These are phyloP conservation scores for Daubentonia madagascariensis DNA, from an alignment of 2,113 vertebrate genomes.

Conservation along the genomic window DNA sequence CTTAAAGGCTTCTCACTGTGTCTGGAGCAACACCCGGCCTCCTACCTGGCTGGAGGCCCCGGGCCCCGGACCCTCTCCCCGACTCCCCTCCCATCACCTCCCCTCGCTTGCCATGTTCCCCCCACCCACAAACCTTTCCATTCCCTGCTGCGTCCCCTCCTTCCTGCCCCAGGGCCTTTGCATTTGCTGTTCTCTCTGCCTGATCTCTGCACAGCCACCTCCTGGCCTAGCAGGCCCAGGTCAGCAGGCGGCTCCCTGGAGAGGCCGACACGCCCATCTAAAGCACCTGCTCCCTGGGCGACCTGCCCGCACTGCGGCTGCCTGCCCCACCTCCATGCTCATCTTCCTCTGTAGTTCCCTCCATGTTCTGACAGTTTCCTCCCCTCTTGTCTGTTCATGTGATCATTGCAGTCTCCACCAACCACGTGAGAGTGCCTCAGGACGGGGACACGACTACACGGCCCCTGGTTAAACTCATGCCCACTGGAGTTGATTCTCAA, in stretches of 20 bases:
- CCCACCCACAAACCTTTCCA: not conserved
- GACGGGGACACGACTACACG: fast-evolving
- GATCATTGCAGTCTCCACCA: not conserved
- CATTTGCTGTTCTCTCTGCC: not conserved
- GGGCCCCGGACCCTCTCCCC: not conserved
- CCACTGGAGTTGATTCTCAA: fast-evolving
- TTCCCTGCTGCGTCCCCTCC: not conserved
- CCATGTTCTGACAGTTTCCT: not conserved
- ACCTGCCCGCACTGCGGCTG: fast-evolving
- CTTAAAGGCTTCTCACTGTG: not conserved
- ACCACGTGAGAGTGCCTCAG: fast-evolving
- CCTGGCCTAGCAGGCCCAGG: not conserved
- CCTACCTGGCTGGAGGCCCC: fast-evolving
- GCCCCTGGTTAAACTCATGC: fast-evolving
- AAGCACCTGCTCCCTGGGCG: not conserved
- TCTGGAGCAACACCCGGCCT: too few relatives aligned
- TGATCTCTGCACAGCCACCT: not conserved
- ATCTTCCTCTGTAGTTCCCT: not conserved
- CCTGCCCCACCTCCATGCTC: not conserved
- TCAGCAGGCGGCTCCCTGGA: not conserved
- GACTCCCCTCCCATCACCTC: too few relatives aligned
- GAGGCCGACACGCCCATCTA: too few relatives aligned
- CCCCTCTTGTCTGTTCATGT: not conserved
- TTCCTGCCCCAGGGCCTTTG: not conserved
- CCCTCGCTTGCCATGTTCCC: not conserved